Base-by-base conservation (phyloP, 2,113 vertebrate genomes). In the Protobothrops flavoviridis region DNA sequence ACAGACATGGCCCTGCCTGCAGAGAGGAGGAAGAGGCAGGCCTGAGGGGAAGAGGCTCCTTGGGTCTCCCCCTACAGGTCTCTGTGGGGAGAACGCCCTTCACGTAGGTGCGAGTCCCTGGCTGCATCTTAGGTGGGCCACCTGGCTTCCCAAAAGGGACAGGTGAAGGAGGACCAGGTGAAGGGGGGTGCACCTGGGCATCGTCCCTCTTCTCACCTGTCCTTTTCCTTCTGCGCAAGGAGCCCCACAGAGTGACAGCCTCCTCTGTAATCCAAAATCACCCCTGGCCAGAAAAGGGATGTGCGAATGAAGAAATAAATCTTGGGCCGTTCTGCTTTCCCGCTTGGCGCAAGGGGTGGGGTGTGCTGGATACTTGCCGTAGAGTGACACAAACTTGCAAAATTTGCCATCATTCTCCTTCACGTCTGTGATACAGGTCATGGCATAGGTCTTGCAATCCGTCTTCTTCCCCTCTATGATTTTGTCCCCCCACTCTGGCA, bases 391-490 rank as follows among this genome's bases (percentile, higher is more conserved):
- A 12, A 23, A 1, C 5, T 0, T 57, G n/a, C 17, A 55, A 9
- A 4, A 0, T 2, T 5, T 26, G 29, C 5, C 69, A 8, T 43
- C 0, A 0, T 1, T 55, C 0, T 13, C 23, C 1, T 10, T 3
- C 5, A 39, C 5, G 1, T 81, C 69, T 39, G 0, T 43, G 12
- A 10, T 0, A 9, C 0, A 5, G 6, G 2, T 12, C 0, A 86
- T 45, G 7, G 3, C 2, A 5, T 48, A 59, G 39, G 3, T 56
- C 9, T 48, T 3, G 20, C 23, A n/a, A n/a, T 86, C 39, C 3
- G 55, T 48, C 15, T 12, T 24, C 53, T 6, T 1, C 9, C 0
- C 5, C 0, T 59, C 53, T 21, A 86, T 4, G 1, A 8, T 12
- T 21, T 48, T 48, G 10, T 86, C 23, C 17, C 91, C 81, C 39